Evolutionary conservation across 2,797 vertebrate species (phyloP).

Genomic region (Sarcophilus harrisii): DNA sequence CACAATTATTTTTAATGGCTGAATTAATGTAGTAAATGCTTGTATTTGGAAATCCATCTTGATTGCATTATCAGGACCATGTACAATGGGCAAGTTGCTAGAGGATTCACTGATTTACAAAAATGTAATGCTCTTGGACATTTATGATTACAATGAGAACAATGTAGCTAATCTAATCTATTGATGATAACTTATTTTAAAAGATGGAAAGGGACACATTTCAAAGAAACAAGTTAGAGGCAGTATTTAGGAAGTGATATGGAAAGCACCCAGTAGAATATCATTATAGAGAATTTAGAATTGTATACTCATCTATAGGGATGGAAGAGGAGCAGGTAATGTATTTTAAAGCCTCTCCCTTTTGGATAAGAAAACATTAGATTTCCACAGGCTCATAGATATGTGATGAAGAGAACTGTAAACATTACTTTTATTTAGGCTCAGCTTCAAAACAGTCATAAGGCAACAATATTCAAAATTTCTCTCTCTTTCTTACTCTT

Average conservation of each 20-base stretch:
- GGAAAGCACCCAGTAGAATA: neutral
- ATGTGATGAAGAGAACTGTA: constrained; percentile 63
- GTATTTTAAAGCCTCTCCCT: neutral
- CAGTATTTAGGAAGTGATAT: neutral
- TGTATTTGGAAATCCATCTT: constrained; percentile 56
- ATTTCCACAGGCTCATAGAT: constrained; percentile 9
- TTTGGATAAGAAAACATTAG: neutral
- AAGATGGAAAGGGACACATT: constrained; percentile 13
- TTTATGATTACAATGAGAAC: constrained; percentile 42
- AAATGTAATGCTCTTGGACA: constrained; percentile 46
- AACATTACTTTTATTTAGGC: constrained; percentile 50
- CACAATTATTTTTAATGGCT: constrained; percentile 62
- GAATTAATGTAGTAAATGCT: constrained; percentile 22
- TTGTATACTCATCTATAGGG: neutral
- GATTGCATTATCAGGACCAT: neutral
- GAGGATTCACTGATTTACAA: constrained; percentile 58
- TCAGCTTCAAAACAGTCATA: constrained; percentile 57
- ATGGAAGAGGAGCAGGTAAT: neutral
- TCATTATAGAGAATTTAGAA: neutral
- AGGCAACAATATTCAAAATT: constrained; percentile 10
- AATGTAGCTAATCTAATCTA: constrained; percentile 31
- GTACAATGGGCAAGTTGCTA: neutral
- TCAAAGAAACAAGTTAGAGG: constrained; percentile 52
- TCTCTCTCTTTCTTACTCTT: neutral
- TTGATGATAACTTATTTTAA: constrained; percentile 31